These are phyloP conservation scores for Lateolabrax maculatus DNA, from an alignment of 2,797 vertebrate genomes.

Conservation along the genomic window DNA sequence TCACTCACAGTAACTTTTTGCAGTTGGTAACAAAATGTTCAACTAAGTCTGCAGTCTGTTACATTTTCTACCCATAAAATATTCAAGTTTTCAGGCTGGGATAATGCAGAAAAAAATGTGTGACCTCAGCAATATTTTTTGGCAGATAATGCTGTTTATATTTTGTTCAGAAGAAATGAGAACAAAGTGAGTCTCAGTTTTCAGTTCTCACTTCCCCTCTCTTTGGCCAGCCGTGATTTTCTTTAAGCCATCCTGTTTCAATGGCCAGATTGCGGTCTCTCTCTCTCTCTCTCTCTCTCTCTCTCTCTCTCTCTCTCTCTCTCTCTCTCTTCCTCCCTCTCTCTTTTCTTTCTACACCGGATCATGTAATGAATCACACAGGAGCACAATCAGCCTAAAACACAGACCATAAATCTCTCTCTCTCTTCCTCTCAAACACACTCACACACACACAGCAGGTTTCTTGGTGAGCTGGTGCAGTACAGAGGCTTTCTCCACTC, in stretches of 20 bases:
- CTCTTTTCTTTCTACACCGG: not conserved
- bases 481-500: constrained; percentile 35
- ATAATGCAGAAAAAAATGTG: constrained; percentile 35
- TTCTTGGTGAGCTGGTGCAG: constrained; percentile 36
- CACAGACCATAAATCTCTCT: constrained; percentile 59
- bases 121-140: constrained; percentile 25
- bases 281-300: not conserved
- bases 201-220: constrained; percentile 31
- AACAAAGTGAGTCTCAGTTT: constrained; percentile 40
- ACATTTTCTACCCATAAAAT: constrained; percentile 21
- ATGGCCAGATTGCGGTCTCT: constrained; percentile 26
- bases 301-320: not conserved
- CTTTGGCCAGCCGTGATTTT: constrained; percentile 5
- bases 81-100: constrained; percentile 20
- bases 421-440: constrained; percentile 14
- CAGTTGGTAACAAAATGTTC: constrained; percentile 15
- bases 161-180: constrained; percentile 34
- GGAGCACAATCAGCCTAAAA: constrained; percentile 63
- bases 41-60: constrained; percentile 40
- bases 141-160: constrained; percentile 25
- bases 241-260: not conserved
- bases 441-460: constrained; percentile 34
- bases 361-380: constrained; percentile 57
- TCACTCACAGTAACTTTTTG: constrained; percentile 11
- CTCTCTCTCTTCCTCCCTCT: not conserved